Conservation (phyloP, 1,140 invertebrate species). For the Halesus radiatus region DNA sequence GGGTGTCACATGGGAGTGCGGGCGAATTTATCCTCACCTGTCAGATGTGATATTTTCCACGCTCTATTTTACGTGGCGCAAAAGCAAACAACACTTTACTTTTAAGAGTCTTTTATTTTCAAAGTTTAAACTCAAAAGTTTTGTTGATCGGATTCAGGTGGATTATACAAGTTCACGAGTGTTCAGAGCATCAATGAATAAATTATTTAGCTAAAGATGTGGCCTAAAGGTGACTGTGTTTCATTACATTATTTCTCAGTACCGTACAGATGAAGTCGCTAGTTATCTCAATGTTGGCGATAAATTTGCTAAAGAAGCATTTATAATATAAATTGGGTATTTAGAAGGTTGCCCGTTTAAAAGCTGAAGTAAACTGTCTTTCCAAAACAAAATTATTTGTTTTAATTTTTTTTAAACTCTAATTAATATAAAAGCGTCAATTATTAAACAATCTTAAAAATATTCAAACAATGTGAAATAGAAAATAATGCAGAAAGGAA, state of each 20-base stretch:
- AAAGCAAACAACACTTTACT: neutral
- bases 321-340: too few species aligned
- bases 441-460: too few species aligned
- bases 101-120: neutral
- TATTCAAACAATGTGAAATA: too few species aligned
- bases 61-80: neutral
- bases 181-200: neutral
- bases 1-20: neutral
- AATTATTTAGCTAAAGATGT: neutral
- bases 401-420: too few species aligned
- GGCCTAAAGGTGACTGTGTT: neutral
- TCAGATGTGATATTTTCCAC: conserved; percentile 4
- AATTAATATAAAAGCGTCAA: too few species aligned
- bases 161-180: too few species aligned
- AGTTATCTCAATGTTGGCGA: neutral
- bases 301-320: too few species aligned
- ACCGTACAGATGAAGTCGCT: neutral
- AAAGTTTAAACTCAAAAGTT: neutral
- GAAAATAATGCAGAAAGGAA: too few species aligned
- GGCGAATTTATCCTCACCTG: neutral
- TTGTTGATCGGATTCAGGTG: too few species aligned
- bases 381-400: too few species aligned
- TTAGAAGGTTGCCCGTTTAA: too few species aligned
- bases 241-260: neutral
- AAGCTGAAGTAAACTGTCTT: too few species aligned